These are phyloP conservation scores for Eretmochelys imbricata DNA, from an alignment of 2,113 vertebrate species.

Conservation along the genomic window DNA sequence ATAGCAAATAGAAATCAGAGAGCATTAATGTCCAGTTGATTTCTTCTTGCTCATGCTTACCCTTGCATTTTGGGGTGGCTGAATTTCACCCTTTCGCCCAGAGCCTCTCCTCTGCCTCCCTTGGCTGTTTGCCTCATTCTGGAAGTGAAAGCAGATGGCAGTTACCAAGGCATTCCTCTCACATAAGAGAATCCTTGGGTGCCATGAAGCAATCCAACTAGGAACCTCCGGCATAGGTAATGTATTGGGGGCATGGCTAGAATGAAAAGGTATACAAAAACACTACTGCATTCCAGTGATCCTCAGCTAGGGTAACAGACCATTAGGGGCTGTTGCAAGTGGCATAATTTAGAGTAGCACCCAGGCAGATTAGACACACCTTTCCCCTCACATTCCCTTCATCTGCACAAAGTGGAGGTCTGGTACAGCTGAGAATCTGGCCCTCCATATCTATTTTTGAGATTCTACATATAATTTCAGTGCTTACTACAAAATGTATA, in stretches of 20 bases:
- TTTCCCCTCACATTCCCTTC: neutral
- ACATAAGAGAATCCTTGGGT: neutral
- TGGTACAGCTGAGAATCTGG: accelerated
- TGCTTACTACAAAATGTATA: neutral
- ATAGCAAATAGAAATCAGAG: neutral
- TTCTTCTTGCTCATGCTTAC: neutral
- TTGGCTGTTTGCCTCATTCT: neutral
- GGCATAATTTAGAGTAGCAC: neutral
- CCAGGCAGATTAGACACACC: neutral
- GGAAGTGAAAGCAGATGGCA: neutral
- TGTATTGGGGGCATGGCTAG: neutral
- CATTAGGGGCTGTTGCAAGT: neutral
- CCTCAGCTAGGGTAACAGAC: neutral
- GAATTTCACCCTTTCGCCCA: neutral
- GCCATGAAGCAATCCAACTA: neutral
- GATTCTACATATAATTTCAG: neutral
- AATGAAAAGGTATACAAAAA: neutral
- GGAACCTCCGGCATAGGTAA: neutral
- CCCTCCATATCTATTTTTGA: neutral
- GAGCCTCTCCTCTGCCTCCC: neutral
- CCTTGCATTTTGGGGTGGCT: neutral
- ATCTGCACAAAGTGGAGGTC: accelerated
- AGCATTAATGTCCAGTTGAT: neutral
- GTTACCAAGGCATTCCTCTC: neutral
- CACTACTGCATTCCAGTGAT: neutral